These are phyloP conservation scores for Apis cerana DNA, from an alignment of 1,140 invertebrate species.

Conservation along the genomic window DNA sequence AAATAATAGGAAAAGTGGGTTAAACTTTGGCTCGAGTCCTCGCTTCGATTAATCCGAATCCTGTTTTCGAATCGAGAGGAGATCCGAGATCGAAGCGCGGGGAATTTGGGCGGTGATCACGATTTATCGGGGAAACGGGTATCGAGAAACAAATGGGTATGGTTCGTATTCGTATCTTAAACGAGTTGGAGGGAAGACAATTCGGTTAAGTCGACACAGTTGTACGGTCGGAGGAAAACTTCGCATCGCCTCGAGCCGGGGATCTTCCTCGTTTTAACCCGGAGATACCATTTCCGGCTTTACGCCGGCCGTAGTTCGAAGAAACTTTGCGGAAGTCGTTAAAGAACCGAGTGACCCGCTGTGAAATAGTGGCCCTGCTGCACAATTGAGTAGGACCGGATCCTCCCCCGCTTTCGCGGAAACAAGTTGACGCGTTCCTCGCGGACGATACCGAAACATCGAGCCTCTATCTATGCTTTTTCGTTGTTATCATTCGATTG, in stretches of 20 bases:
- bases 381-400: not conserved
- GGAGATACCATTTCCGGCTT: not conserved
- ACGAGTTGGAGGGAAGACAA: not conserved
- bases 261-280: not conserved
- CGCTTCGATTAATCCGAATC: conserved; percentile 7
- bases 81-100: not conserved
- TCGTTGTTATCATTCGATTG: too few species aligned
- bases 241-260: not conserved
- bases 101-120: not conserved
- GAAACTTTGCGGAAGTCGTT: conserved; percentile 45
- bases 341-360: conserved; percentile 36
- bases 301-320: not conserved
- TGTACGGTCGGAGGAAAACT: not conserved
- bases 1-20: too few species aligned
- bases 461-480: too few species aligned
- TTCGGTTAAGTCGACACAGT: conserved; percentile 5
- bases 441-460: not conserved
- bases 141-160: not conserved
- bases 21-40: not conserved
- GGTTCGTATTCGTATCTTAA: conserved; percentile 6
- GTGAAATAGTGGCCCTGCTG: conserved; percentile 4
- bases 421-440: not conserved
- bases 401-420: not conserved
- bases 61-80: not conserved
- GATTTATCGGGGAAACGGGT: not conserved